Base-by-base conservation (phyloP, 2,888 invertebrate genomes). In the Ophioninae sp. region DNA sequence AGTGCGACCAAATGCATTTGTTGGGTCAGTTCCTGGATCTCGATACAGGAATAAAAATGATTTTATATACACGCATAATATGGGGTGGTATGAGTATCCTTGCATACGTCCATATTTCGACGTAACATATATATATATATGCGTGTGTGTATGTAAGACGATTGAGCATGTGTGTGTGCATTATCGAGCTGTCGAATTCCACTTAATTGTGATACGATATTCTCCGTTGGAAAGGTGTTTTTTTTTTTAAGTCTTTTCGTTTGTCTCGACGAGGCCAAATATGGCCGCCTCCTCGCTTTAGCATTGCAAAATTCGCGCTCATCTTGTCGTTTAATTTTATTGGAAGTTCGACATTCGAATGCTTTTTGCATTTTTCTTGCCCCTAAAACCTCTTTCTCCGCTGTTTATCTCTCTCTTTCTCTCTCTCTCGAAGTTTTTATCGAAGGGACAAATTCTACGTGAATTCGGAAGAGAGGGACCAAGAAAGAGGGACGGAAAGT, bases 311-410 rank as follows among this genome's bases (percentile, higher is more conserved):
- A 30, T 69, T 37, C 58, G 58, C 37, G 8, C 71, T 56, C 69
- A 13, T 37, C 5, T 82, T 85, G 85, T 87, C 88, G 87, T 82
- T 84, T 69, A 86, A 88, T 87, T 90, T 89, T 88, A 88, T 89
- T 86, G 86, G 78, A 80, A 86, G 75, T 84, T 78, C 81, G 69
- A 56, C 74, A 63, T 82, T 77, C 41, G 30, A 68, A 41, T 59
- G 41, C 59, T 84, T 86, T 74, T 83, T 79, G 82, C 75, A 72
- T 82, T 81, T 65, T 44, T 74, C 85, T 71, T 85, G 74, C 81
- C 75, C 74, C 78, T 84, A 17, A 17, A 7, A 64, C 39, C 37
- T 37, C 7, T 44, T 44, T 1, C 37, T 30, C 30, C 30, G 30
- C 1, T 30, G 30, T 3, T n/a, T 13, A 64, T 23, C 30, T 17